Evolutionary conservation across 2,888 invertebrate genomes (phyloP).

Genomic region (Tiliacea citrago): DNA sequence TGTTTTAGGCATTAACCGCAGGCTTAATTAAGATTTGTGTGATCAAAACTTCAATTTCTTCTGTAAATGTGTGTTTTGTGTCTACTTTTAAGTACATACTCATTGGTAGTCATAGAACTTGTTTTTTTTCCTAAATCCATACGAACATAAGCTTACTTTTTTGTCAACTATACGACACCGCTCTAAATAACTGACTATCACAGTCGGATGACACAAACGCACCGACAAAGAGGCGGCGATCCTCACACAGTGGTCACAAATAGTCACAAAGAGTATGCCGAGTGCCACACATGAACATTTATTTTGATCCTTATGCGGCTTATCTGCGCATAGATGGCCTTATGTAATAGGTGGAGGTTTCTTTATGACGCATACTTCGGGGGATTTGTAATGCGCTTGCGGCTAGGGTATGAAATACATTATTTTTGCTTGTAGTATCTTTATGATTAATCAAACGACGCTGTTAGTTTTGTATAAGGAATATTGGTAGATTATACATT

Average conservation of each 20-base stretch:
- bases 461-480: not conserved
- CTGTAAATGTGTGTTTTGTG: not conserved
- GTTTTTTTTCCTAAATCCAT: not conserved
- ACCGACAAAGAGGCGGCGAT: slow-evolving; percentile 70
- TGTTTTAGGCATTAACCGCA: not conserved
- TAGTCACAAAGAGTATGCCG: slow-evolving; percentile 20
- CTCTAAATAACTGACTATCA: slow-evolving; percentile 60
- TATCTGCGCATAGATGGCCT: slow-evolving; percentile 39
- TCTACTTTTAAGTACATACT: not conserved
- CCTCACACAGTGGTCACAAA: slow-evolving; percentile 67
- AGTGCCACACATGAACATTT: slow-evolving; percentile 66
- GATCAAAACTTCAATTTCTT: not conserved
- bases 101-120: no score
- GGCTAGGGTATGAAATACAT: not conserved
- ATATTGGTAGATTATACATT: not conserved
- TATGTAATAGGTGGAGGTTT: slow-evolving; percentile 26
- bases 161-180: slow-evolving; percentile 48
- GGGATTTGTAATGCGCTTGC: not conserved
- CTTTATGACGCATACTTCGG: slow-evolving; percentile 8
- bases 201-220: slow-evolving; percentile 62
- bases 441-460: not conserved
- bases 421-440: not conserved
- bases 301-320: slow-evolving; percentile 42
- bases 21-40: not conserved
- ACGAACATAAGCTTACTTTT: slow-evolving; percentile 29